These are phyloP conservation scores for Sesamia nonagrioides DNA, from an alignment of 1,140 invertebrate species.

Conservation along the genomic window DNA sequence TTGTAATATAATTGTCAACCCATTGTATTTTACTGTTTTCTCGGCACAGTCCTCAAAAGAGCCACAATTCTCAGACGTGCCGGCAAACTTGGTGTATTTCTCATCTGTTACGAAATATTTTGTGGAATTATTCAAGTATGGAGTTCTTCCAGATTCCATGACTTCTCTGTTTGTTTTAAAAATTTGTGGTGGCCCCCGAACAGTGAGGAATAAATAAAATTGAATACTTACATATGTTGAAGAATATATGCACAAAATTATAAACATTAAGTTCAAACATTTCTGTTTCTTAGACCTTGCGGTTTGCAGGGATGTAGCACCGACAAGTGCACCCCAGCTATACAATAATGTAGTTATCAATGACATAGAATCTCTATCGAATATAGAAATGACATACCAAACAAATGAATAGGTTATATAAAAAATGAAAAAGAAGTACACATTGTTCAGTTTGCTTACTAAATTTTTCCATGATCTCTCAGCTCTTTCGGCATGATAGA, in stretches of 20 bases:
- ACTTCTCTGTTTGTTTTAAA: constrained; percentile 71
- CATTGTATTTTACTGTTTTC: constrained; percentile 62
- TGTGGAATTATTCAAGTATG: constrained; percentile 58
- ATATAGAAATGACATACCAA: constrained; percentile 66
- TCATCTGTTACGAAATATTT: constrained; percentile 73
- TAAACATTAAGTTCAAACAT: constrained; percentile 68
- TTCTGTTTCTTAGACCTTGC: constrained; percentile 71
- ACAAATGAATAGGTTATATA: constrained; percentile 64
- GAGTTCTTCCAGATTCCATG: constrained; percentile 61
- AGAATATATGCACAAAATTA: constrained; percentile 69
- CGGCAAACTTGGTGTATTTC: constrained; percentile 66
- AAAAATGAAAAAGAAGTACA: constrained; percentile 74
- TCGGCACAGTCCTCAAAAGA: constrained; percentile 66
- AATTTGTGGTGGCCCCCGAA: constrained; percentile 65
- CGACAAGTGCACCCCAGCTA: constrained; percentile 71
- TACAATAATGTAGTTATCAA: constrained; percentile 64
- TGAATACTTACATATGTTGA: constrained; percentile 72
- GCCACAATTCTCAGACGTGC: constrained; percentile 66
- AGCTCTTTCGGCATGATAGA: constrained; percentile 69
- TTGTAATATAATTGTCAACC: constrained; percentile 66
- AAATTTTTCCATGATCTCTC: constrained; percentile 70
- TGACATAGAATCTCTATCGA: constrained; percentile 61
- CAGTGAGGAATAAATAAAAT: constrained; percentile 75
- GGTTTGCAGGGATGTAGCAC: constrained; percentile 63
- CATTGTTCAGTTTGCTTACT: constrained; percentile 61